Percentiles rank a stretch among this genome's conserved stretches.
Evolutionary conservation across 1,140 invertebrate species (phyloP).

Genomic region (Varroa destructor): DNA sequence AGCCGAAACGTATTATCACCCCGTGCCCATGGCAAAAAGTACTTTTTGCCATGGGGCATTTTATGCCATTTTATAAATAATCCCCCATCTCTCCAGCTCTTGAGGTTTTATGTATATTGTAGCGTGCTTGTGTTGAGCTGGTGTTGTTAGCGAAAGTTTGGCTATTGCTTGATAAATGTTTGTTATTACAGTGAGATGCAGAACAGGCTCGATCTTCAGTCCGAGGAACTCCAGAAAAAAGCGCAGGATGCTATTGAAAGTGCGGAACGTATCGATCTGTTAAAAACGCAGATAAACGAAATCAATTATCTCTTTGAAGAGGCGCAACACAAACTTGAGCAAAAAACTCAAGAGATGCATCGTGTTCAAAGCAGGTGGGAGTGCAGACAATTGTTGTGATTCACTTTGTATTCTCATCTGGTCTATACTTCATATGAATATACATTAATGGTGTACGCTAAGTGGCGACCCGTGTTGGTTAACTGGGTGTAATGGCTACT

Average conservation of each 20-base stretch:
- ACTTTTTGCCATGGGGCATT: too few species aligned
- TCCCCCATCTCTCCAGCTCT: too few species aligned
- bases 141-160: neutral
- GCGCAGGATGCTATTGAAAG: slow-evolving; percentile 2
- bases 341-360: neutral
- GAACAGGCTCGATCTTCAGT: slow-evolving; percentile 6
- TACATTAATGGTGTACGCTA: too few species aligned
- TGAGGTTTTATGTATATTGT: too few species aligned
- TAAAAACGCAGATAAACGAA: neutral
- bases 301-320: neutral
- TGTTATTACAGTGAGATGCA: neutral
- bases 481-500: too few species aligned
- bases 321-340: neutral
- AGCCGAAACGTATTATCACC: too few species aligned
- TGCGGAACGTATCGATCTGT: neutral
- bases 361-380: neutral
- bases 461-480: too few species aligned
- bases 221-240: slow-evolving; percentile 22
- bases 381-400: neutral
- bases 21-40: too few species aligned
- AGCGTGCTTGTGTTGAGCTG: neutral
- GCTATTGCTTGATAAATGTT: neutral
- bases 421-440: too few species aligned
- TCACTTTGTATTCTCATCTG: neutral
- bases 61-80: too few species aligned